Evolutionary conservation across 2,888 invertebrate genomes (phyloP).

Genomic region (Drosophila paranaensis): DNA sequence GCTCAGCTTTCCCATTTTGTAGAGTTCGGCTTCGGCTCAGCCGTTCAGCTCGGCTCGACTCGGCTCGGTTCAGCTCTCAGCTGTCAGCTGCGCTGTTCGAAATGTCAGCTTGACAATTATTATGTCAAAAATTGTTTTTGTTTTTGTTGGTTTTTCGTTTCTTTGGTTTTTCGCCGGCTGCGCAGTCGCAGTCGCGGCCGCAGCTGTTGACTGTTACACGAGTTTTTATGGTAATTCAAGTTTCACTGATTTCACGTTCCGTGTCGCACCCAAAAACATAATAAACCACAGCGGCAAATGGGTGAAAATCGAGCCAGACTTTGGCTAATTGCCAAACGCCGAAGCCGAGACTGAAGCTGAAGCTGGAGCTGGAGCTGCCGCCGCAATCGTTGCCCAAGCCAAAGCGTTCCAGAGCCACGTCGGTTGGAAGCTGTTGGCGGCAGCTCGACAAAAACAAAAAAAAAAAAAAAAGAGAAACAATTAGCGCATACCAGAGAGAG

Average conservation of each 20-base stretch:
- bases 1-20: constrained; percentile 10
- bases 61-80: constrained; percentile 61
- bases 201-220: constrained; percentile 80
- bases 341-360: background rate
- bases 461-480: constrained; percentile 56
- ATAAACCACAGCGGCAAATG: constrained; percentile 38
- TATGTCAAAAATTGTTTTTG: constrained; percentile 73
- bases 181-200: constrained; percentile 58
- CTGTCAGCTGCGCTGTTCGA: constrained; percentile 81
- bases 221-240: constrained; percentile 80
- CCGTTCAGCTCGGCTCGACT: constrained; percentile 58
- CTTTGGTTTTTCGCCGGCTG: constrained; percentile 49
- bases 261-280: constrained; percentile 68
- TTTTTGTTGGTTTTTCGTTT: constrained; percentile 51
- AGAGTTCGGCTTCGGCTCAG: constrained; percentile 11
- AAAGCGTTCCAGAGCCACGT: constrained; percentile 33
- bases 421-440: constrained; percentile 20
- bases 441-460: constrained; percentile 23
- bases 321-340: constrained; percentile 60
- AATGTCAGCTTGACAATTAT: constrained; percentile 83
- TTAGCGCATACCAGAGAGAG: constrained; percentile 74
- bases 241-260: constrained; percentile 76
- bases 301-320: constrained; percentile 61
- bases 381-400: constrained; percentile 15
- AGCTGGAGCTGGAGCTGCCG: background rate